phyloP scores from a whole-genome alignment of 92 coral and sea anemone genomes.

The Micromussa lordhowensis region DNA sequence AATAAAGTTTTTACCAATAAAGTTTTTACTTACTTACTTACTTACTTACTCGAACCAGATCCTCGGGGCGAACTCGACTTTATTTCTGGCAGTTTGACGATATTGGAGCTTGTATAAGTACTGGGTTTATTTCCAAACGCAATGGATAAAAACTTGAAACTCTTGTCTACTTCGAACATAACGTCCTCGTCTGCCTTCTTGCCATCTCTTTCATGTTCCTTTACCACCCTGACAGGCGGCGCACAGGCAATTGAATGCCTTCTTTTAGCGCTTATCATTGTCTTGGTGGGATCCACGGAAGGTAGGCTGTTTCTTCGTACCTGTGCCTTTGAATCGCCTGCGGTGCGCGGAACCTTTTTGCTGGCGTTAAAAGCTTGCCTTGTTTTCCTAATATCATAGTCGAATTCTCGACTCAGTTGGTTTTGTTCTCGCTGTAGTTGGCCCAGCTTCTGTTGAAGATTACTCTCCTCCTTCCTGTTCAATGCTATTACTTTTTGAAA shows the following conservation, averaged over 20 bases:
- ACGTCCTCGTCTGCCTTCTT: not conserved
- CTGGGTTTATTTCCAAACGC: not conserved
- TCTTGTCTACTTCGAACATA: not conserved
- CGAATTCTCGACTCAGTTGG: not conserved
- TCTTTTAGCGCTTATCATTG: not conserved
- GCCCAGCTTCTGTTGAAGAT: slow-evolving; percentile 12
- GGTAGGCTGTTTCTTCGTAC: slow-evolving; percentile 3
- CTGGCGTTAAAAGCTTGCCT: slow-evolving; percentile 1
- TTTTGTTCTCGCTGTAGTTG: slow-evolving; percentile 14
- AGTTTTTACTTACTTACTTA: too few relatives aligned
- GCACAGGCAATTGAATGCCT: not conserved
- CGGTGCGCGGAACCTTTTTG: not conserved
- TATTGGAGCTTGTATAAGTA: not conserved
- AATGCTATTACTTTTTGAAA: not conserved
- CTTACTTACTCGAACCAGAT: not conserved
- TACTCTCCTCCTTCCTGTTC: slow-evolving; percentile 8
- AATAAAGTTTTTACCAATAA: too few relatives aligned
- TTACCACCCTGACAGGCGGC: not conserved
- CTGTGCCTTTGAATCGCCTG: not conserved
- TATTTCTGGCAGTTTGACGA: not conserved
- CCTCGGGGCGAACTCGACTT: not conserved
- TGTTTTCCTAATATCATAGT: not conserved
- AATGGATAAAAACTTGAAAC: slow-evolving; percentile 19
- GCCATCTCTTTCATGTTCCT: not conserved
- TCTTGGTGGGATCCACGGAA: not conserved